Conservation (phyloP, 2,797 vertebrate species). For the Sarcophilus harrisii region DNA sequence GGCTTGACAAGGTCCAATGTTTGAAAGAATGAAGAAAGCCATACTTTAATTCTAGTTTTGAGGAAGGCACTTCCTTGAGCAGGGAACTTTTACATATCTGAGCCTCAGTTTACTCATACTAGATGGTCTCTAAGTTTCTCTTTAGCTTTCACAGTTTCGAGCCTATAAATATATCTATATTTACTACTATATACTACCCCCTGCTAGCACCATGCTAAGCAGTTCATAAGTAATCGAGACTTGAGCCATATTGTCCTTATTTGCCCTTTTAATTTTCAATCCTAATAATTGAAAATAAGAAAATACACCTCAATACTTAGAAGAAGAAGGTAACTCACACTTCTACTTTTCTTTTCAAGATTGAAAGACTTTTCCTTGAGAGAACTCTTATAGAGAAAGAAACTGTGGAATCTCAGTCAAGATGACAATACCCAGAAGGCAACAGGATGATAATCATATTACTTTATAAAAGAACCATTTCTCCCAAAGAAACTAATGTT, state of each 20-base stretch:
- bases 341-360: background rate
- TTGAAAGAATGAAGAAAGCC: background rate
- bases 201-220: background rate
- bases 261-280: background rate
- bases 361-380: background rate
- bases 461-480: background rate
- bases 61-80: background rate
- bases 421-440: background rate
- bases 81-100: background rate
- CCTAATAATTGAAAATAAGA: background rate
- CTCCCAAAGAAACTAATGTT: background rate
- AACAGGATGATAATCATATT: background rate
- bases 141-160: background rate
- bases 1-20: background rate
- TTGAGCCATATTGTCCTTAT: background rate
- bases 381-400: background rate
- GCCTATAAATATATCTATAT: background rate
- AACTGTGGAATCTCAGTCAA: background rate
- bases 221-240: background rate
- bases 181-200: background rate
- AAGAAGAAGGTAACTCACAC: background rate
- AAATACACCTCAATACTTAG: background rate
- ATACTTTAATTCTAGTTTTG: background rate
- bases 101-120: background rate
- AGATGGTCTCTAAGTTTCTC: background rate